Conservation (phyloP, 1,140 invertebrate genomes). For the Anoplophora glabripennis region DNA sequence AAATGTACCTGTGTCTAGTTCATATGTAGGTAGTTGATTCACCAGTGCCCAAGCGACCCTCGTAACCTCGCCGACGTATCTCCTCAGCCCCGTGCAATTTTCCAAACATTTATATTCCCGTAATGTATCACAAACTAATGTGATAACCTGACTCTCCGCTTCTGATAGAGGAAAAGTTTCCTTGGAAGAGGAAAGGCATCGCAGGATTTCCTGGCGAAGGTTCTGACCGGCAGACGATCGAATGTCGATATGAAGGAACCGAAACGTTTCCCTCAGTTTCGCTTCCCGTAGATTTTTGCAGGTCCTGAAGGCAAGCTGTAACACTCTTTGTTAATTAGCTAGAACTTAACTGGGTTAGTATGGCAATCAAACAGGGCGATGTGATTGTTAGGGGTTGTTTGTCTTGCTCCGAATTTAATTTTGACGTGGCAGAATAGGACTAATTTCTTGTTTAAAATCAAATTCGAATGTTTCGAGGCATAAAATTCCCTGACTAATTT, state of each 20-base stretch:
- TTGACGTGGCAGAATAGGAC: too few relatives aligned
- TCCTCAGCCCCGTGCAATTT: constrained; percentile 52
- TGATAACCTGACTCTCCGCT: constrained; percentile 55
- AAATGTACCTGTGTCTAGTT: constrained; percentile 56
- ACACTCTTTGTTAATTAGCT: too few relatives aligned
- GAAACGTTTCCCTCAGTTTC: constrained; percentile 57
- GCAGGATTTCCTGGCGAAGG: constrained; percentile 39
- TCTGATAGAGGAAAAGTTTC: constrained; percentile 59
- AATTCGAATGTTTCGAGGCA: too few relatives aligned
- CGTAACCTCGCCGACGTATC: constrained; percentile 57
- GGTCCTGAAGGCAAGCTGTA: constrained; percentile 62
- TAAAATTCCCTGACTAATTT: too few relatives aligned
- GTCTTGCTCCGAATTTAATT: too few relatives aligned
- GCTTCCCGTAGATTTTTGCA: constrained; percentile 60
- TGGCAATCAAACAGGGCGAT: too few relatives aligned
- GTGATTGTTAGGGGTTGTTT: too few relatives aligned
- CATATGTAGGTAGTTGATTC: constrained; percentile 57
- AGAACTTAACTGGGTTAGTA: too few relatives aligned
- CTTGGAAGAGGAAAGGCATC: constrained; percentile 51
- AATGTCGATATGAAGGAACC: constrained; percentile 52
- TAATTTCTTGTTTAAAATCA: too few relatives aligned
- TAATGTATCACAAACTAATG: constrained; percentile 51
- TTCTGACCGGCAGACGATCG: constrained; percentile 42
- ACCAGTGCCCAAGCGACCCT: constrained; percentile 58
- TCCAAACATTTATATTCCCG: constrained; percentile 62